These are phyloP conservation scores for Potamilus streckersoni DNA, from an alignment of 1,140 invertebrate genomes.

Conservation along the genomic window DNA sequence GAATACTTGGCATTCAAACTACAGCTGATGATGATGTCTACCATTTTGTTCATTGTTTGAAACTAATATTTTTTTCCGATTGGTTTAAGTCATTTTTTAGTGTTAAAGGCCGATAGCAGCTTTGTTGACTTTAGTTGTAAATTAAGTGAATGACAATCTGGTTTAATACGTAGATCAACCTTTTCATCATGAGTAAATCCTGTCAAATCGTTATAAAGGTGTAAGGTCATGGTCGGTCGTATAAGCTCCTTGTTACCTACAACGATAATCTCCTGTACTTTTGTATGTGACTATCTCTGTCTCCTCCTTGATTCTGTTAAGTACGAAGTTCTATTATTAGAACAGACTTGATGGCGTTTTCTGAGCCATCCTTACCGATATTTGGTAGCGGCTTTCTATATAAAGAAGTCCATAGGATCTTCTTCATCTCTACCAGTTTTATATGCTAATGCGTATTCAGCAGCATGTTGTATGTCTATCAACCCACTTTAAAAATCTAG, in stretches of 20 bases:
- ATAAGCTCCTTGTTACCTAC: conserved; percentile 8
- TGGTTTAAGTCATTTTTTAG: conserved; percentile 40
- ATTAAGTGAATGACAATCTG: conserved; percentile 34
- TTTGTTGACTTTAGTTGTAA: conserved; percentile 26
- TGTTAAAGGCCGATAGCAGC: conserved; percentile 31
- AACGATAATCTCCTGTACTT: conserved; percentile 11
- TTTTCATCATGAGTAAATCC: conserved; percentile 19
- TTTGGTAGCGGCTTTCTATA: too few relatives aligned
- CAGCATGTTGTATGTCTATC: conserved; percentile 31
- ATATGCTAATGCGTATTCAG: conserved; percentile 29
- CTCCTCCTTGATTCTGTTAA: too few relatives aligned
- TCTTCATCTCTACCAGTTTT: conserved; percentile 28
- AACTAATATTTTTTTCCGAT: conserved; percentile 39
- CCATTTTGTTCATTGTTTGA: conserved; percentile 25
- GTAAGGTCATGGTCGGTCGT: conserved; percentile 5
- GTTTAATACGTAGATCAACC: conserved; percentile 19
- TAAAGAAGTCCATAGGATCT: conserved; percentile 42
- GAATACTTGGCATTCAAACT: conserved; percentile 34
- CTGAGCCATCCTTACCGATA: too few relatives aligned
- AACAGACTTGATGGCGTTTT: too few relatives aligned
- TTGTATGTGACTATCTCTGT: conserved; percentile 5
- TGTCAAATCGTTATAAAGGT: conserved; percentile 24
- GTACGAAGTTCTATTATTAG: too few relatives aligned
- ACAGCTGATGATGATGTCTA: conserved; percentile 26
- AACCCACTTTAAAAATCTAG: conserved; percentile 26